A percentile compares a stretch with the other conserved stretches of the same genome.
These are phyloP conservation scores for Artibeus jamaicensis DNA, from an alignment of 2,797 vertebrate species.

Conservation along the genomic window DNA sequence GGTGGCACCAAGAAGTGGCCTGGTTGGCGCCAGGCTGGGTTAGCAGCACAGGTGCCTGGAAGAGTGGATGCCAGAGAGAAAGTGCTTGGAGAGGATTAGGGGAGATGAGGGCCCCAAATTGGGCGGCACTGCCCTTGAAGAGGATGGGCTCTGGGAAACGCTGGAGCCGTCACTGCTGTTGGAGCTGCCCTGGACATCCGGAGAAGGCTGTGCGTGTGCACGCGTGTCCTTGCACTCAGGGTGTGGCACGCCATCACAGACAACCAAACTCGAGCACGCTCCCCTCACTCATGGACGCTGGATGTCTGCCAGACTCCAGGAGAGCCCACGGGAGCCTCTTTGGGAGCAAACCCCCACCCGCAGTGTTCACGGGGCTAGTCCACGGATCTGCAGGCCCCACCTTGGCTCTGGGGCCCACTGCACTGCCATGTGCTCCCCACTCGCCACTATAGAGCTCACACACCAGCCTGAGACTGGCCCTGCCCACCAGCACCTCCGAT, in stretches of 20 bases:
- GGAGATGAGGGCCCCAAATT: background rate
- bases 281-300: background rate
- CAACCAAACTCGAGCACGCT: background rate
- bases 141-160: background rate
- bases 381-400: background rate
- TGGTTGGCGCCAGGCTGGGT: background rate
- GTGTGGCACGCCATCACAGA: background rate
- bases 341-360: background rate
- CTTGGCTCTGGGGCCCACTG: background rate
- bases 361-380: background rate
- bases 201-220: background rate
- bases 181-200: background rate
- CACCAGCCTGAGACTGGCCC: accelerated
- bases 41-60: background rate
- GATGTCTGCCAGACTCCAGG: background rate
- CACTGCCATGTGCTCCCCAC: background rate
- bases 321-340: background rate
- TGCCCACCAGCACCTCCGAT: accelerated
- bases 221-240: background rate
- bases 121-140: background rate
- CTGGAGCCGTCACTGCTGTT: background rate
- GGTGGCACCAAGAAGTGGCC: background rate
- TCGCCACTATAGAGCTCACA: background rate
- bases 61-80: background rate
- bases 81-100: background rate